phyloP scores from a whole-genome alignment of 2,888 invertebrate genomes.

The Flabesymbios commensalis region DNA sequence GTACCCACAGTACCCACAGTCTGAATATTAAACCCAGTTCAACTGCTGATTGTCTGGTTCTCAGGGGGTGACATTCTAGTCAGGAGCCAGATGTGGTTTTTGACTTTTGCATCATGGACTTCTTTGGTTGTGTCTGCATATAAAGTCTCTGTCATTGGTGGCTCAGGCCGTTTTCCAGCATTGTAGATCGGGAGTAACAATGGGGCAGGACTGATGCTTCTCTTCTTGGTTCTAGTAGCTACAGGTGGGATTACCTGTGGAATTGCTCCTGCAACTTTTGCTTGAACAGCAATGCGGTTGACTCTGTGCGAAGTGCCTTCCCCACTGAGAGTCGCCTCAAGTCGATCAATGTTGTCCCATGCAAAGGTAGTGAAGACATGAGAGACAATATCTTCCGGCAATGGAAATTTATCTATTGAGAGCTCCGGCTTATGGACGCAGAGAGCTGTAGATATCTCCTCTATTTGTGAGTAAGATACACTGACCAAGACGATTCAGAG shows the following conservation, averaged over 20 bases:
- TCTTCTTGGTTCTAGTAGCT: not conserved
- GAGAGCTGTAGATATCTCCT: conserved; percentile 11
- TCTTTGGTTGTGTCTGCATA: not conserved
- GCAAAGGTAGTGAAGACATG: conserved; percentile 23
- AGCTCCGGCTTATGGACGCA: conserved; percentile 4
- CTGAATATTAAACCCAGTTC: conserved; percentile 30
- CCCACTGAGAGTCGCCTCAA: conserved; percentile 36
- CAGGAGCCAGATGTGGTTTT: conserved; percentile 11
- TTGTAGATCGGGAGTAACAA: conserved; percentile 5
- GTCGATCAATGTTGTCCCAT: conserved; percentile 38
- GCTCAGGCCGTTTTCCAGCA: conserved; percentile 17
- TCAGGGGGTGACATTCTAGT: conserved; percentile 7
- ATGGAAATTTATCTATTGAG: not conserved
- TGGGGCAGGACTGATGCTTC: conserved; percentile 1
- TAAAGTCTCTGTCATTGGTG: conserved; percentile 7
- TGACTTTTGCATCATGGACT: not conserved
- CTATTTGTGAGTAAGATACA: conserved; percentile 13
- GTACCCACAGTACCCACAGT: conserved; percentile 9
- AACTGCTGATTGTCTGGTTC: conserved; percentile 16
- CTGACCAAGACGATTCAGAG: conserved; percentile 6
- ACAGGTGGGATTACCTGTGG: not conserved
- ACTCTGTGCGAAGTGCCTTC: conserved; percentile 37
- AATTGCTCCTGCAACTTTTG: conserved; percentile 13
- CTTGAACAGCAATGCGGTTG: conserved; percentile 36
- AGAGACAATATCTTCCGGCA: conserved; percentile 23